phyloP scores from a whole-genome alignment of 2,113 vertebrate species.

The Oncorhynchus masou region DNA sequence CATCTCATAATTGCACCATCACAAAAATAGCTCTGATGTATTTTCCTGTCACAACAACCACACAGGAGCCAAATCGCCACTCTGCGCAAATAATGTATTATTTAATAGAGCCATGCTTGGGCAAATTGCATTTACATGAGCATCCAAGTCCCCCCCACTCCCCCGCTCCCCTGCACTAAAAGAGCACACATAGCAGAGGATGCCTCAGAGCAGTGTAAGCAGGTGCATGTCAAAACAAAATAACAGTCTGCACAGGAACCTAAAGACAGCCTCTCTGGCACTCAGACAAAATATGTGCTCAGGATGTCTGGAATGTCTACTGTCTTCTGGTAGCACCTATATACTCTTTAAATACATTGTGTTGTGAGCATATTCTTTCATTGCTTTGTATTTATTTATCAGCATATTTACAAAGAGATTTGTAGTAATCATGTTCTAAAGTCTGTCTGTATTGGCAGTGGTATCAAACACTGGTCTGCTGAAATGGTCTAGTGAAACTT shows the following conservation, averaged over 20 bases:
- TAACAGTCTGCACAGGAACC: slow-evolving; percentile 30
- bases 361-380: slow-evolving; percentile 17
- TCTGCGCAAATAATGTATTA: slow-evolving; percentile 57
- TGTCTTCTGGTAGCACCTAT: slow-evolving; percentile 13
- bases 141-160: not conserved
- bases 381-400: too few relatives aligned
- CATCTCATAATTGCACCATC: slow-evolving; percentile 58
- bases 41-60: slow-evolving; percentile 60
- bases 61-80: slow-evolving; percentile 64
- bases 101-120: slow-evolving; percentile 60
- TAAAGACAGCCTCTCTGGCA: slow-evolving; percentile 14
- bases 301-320: not conserved
- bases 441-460: too few relatives aligned
- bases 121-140: slow-evolving; percentile 52
- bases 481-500: too few relatives aligned
- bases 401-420: too few relatives aligned
- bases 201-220: slow-evolving; percentile 36
- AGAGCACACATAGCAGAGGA: slow-evolving; percentile 4
- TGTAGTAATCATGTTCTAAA: too few relatives aligned
- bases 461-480: too few relatives aligned
- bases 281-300: slow-evolving; percentile 6
- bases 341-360: too few relatives aligned
- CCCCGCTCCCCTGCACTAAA: not conserved
- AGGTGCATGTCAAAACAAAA: slow-evolving; percentile 51
- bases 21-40: slow-evolving; percentile 67